Evolutionary conservation across 1,140 invertebrate species (phyloP).

Genomic region (Lepidurus couesii): DNA sequence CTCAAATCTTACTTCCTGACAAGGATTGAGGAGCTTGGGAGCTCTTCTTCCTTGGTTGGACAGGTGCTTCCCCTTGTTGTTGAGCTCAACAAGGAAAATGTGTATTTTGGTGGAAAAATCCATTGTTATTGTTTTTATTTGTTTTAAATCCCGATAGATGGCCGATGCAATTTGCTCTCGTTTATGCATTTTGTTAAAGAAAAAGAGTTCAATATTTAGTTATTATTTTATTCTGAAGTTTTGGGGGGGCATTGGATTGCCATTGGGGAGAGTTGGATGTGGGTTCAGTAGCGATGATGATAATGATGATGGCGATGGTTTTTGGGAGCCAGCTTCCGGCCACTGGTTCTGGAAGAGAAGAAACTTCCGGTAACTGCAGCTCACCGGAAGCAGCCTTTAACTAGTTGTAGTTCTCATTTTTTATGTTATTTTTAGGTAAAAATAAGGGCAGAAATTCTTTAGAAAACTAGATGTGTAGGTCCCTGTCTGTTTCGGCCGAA

Average conservation of each 20-base stretch:
- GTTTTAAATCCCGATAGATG: too few relatives aligned
- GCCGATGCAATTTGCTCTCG: too few relatives aligned
- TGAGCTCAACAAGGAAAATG: background rate
- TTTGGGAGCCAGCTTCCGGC: constrained; percentile 13
- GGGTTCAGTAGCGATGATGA: background rate
- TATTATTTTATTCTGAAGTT: background rate
- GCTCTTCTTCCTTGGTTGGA: background rate
- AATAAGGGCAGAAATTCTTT: background rate
- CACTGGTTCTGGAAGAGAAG: constrained; percentile 7
- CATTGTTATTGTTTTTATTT: too few relatives aligned
- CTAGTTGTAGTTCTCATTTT: background rate
- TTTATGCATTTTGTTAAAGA: background rate
- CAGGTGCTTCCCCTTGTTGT: background rate
- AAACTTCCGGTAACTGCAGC: background rate
- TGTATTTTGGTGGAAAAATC: too few relatives aligned
- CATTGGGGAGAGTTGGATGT: background rate
- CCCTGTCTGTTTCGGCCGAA: too few relatives aligned
- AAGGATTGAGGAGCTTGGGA: background rate
- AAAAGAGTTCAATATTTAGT: background rate
- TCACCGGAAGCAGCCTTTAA: constrained; percentile 1
- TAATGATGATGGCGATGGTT: background rate
- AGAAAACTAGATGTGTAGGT: background rate
- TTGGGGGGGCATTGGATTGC: background rate
- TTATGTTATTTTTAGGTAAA: background rate
- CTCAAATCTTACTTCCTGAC: constrained; percentile 19